Evolutionary conservation across 2,113 vertebrate genomes (phyloP).

Genomic region (Pavo muticus): DNA sequence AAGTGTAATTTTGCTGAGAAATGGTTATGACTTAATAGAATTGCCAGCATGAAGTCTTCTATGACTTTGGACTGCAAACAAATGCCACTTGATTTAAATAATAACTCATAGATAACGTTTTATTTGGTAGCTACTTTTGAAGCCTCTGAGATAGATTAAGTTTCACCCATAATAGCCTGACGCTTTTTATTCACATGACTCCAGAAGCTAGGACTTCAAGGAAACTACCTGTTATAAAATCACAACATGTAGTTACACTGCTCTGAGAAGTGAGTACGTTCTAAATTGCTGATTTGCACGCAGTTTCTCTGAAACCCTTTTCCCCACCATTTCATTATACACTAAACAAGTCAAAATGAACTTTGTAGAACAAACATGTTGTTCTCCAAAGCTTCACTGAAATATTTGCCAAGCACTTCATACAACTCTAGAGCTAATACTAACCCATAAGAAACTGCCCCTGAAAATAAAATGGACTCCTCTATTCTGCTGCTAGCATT

Average conservation of each 20-base stretch:
- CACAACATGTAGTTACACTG: not conserved
- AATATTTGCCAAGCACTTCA: not conserved
- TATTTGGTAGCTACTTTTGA: not conserved
- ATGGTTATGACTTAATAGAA: not conserved
- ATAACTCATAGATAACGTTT: not conserved
- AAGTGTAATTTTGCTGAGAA: not conserved
- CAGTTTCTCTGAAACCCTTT: not conserved
- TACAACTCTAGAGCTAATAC: not conserved
- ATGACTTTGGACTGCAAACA: not conserved
- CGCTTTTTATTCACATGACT: not conserved
- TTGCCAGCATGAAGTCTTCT: not conserved
- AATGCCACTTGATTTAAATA: conserved; percentile 37
- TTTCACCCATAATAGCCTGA: not conserved
- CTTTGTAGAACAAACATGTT: not conserved
- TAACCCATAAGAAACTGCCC: not conserved
- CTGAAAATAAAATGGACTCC: conserved; percentile 5
- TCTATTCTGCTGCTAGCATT: not conserved
- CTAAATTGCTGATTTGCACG: not conserved
- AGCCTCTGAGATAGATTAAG: not conserved
- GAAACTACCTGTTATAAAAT: not conserved
- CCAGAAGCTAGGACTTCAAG: not conserved
- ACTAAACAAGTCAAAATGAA: not conserved
- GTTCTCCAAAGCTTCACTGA: not conserved
- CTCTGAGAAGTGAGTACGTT: not conserved
- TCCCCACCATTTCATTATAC: not conserved